A percentile compares a stretch with the other conserved stretches of the same genome.
Conservation (phyloP, 2,113 vertebrate genomes). For the Oryzias woworae region DNA sequence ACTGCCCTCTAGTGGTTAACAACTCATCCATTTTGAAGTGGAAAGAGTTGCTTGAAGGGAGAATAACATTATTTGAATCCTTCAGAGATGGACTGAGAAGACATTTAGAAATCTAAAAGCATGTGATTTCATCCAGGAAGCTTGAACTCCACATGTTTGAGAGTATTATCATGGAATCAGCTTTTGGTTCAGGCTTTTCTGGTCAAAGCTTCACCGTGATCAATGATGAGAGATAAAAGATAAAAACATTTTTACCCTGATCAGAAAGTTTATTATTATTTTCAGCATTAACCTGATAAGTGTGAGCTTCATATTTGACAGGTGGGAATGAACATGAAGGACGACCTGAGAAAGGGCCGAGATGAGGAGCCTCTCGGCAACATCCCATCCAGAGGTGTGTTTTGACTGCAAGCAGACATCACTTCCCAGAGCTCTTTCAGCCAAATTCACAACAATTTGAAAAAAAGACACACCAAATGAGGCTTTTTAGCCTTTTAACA, state of each 20-base stretch:
- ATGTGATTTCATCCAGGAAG: too few species aligned
- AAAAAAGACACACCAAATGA: too few species aligned
- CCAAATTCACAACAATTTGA: too few species aligned
- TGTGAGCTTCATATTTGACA: conserved; percentile 10
- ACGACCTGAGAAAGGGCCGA: conserved; percentile 37
- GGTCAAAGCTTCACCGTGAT: too few species aligned
- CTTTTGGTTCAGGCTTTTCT: too few species aligned
- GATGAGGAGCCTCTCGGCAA: conserved; percentile 63
- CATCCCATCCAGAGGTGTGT: conserved; percentile 74
- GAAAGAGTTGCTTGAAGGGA: neutral
- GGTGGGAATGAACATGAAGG: conserved; percentile 37
- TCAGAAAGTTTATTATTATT: too few species aligned
- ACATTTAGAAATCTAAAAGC: too few species aligned
- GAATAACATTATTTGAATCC: conserved; percentile 3
- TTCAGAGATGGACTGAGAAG: conserved; percentile 5
- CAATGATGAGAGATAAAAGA: too few species aligned
- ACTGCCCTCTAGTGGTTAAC: conserved; percentile 51
- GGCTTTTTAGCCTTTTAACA: too few species aligned
- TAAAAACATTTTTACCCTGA: too few species aligned
- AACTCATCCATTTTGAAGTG: neutral
- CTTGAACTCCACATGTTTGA: too few species aligned
- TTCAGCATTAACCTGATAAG: neutral
- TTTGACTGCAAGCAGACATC: neutral
- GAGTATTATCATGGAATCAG: too few species aligned
- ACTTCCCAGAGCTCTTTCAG: neutral